Evolutionary conservation across 1,140 invertebrate species (phyloP).

Genomic region (Bombus sylvicola): DNA sequence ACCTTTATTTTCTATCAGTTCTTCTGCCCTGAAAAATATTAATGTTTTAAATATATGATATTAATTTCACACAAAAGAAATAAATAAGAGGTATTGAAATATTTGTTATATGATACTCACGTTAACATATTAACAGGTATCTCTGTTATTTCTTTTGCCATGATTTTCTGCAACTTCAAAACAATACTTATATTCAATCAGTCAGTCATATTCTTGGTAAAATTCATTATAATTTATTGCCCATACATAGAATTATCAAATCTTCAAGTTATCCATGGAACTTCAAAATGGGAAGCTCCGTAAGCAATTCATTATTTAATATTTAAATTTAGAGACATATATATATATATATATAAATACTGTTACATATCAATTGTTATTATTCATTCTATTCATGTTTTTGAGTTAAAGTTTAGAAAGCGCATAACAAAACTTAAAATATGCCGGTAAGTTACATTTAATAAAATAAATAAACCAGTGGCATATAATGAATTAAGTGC

Average conservation of each 20-base stretch:
- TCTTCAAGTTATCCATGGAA: background rate
- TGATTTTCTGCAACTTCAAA: background rate
- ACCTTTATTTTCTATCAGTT: conserved; percentile 82
- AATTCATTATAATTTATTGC: background rate
- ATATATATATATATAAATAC: background rate
- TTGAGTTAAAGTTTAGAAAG: background rate
- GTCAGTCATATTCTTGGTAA: background rate
- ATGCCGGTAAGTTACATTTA: background rate
- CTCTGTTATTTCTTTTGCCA: conserved; percentile 39
- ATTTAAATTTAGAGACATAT: background rate
- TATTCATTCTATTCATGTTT: background rate
- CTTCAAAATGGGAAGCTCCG: background rate
- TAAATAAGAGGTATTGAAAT: conserved; percentile 1
- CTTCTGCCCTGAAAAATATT: conserved; percentile 80
- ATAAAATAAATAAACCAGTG: too few species aligned
- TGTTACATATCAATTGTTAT: background rate
- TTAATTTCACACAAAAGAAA: background rate
- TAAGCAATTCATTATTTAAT: background rate
- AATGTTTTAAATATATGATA: background rate
- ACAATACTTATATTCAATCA: background rate
- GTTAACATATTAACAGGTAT: conserved; percentile 47
- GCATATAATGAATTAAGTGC: too few species aligned
- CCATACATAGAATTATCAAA: background rate
- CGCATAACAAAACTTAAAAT: too few species aligned
- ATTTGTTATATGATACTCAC: conserved; percentile 36